phyloP scores from a whole-genome alignment of 2,113 vertebrate genomes.

The Triplophysa tibetana region DNA sequence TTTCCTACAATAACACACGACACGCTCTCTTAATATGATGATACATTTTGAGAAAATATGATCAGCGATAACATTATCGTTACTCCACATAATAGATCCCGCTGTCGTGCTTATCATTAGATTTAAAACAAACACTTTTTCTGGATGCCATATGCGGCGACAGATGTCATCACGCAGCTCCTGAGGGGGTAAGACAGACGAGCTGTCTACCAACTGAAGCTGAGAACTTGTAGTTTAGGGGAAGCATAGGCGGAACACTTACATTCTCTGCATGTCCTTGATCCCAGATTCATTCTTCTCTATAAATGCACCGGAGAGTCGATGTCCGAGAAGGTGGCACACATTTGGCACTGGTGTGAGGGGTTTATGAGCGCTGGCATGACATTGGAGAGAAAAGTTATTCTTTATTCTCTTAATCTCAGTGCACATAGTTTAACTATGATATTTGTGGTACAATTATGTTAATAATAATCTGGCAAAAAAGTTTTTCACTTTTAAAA shows the following conservation, averaged over 20 bases:
- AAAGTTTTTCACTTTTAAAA: no score
- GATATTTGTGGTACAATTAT: no score
- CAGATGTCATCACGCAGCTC: conserved; percentile 71
- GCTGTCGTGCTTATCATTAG: conserved; percentile 67
- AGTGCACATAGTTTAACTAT: no score
- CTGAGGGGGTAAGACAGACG: conserved; percentile 72
- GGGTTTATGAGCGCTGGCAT: not conserved
- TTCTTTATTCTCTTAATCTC: no score
- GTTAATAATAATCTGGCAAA: no score
- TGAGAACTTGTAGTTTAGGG: conserved; percentile 66
- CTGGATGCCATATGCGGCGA: conserved; percentile 69
- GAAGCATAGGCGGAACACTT: conserved; percentile 54
- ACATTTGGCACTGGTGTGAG: conserved; percentile 28
- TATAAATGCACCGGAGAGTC: conserved; percentile 55
- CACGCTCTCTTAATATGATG: conserved; percentile 19
- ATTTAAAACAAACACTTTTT: conserved; percentile 66
- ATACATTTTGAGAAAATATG: conserved; percentile 35
- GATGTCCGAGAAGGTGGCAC: conserved; percentile 49
- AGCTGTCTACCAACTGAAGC: conserved; percentile 73
- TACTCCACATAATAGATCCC: conserved; percentile 55
- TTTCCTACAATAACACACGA: not conserved
- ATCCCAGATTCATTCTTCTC: conserved; percentile 58
- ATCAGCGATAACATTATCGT: conserved; percentile 58
- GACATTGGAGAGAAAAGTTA: not conserved
- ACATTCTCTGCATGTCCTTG: conserved; percentile 60